A percentile compares a stretch with the other conserved stretches of the same genome.
Conservation (phyloP, 2,888 invertebrate genomes). For the Brassicogethes aeneus region DNA sequence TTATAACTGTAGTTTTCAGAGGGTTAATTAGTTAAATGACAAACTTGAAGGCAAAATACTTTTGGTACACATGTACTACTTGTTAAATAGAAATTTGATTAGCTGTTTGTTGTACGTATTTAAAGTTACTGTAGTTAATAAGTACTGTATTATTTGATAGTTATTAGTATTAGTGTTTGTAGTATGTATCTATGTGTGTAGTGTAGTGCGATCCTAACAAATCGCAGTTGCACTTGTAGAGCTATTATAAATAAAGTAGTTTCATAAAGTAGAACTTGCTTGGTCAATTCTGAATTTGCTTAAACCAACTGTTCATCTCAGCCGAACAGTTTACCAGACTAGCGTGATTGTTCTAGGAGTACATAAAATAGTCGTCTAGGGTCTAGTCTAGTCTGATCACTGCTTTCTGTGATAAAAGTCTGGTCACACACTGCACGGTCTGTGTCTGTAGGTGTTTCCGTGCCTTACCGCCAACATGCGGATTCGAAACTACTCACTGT, state of each 20-base stretch:
- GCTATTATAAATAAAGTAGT: constrained; percentile 48
- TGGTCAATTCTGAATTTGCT: constrained; percentile 30
- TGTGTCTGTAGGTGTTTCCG: constrained; percentile 40
- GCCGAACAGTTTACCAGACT: constrained; percentile 16
- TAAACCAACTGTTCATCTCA: not conserved
- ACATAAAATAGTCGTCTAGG: no score
- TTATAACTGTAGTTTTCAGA: constrained; percentile 30
- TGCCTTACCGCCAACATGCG: constrained; percentile 35
- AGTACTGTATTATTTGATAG: constrained; percentile 37
- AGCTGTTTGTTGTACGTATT: constrained; percentile 39
- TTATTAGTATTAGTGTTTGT: constrained; percentile 37
- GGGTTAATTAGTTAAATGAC: constrained; percentile 15
- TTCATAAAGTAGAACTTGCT: constrained; percentile 45
- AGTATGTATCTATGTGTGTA: constrained; percentile 42
- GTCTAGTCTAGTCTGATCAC: constrained; percentile 37
- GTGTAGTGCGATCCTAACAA: constrained; percentile 37
- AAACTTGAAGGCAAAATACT: constrained; percentile 8
- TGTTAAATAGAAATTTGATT: constrained; percentile 34
- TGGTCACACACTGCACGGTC: constrained; percentile 40
- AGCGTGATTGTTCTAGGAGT: constrained; percentile 24
- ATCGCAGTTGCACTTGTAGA: constrained; percentile 44
- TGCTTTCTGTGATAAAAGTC: constrained; percentile 41
- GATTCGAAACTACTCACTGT: constrained; percentile 9
- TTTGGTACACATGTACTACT: constrained; percentile 13
- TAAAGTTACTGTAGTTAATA: constrained; percentile 39